Conservation (phyloP, 64 coral and sea anemone species). For the Actinia tenebrosa region DNA sequence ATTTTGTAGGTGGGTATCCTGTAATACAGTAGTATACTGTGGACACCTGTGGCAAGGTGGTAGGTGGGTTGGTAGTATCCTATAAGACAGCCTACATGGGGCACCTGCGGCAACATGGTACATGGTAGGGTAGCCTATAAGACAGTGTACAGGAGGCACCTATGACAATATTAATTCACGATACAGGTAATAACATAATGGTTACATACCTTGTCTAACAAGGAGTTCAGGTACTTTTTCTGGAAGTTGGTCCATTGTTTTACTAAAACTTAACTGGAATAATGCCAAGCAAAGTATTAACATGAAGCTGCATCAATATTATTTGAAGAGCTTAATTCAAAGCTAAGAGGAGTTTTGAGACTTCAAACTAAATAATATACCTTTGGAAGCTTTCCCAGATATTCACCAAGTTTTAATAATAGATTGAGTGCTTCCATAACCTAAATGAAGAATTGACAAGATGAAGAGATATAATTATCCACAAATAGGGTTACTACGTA, state of each 20-base stretch:
- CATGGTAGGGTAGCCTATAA: too few species aligned
- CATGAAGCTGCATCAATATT: neutral
- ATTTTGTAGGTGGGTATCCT: too few species aligned
- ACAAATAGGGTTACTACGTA: too few species aligned
- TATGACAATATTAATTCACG: too few species aligned
- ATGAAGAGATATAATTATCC: neutral
- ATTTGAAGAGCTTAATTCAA: neutral
- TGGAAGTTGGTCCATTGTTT: slow-evolving; percentile 78
- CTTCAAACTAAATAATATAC: slow-evolving; percentile 3
- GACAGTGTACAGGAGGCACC: too few species aligned
- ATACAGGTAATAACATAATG: neutral
- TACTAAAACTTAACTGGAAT: slow-evolving; percentile 74
- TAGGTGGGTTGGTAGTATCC: too few species aligned
- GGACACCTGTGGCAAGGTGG: too few species aligned
- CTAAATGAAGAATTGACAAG: slow-evolving; percentile 20
- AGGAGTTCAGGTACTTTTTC: slow-evolving; percentile 83
- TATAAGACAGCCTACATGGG: too few species aligned
- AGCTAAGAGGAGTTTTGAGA: too few species aligned
- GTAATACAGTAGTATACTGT: too few species aligned
- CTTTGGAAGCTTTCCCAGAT: slow-evolving; percentile 88
- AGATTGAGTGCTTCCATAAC: slow-evolving; percentile 67
- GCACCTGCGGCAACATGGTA: too few species aligned
- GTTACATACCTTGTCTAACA: slow-evolving; percentile 64
- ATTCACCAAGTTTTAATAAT: slow-evolving; percentile 78
- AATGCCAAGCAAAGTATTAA: neutral